Percentiles rank a stretch among this genome's conserved stretches.
These are phyloP conservation scores for Lithobates pipiens DNA, from an alignment of 2,797 vertebrate genomes.

Conservation along the genomic window DNA sequence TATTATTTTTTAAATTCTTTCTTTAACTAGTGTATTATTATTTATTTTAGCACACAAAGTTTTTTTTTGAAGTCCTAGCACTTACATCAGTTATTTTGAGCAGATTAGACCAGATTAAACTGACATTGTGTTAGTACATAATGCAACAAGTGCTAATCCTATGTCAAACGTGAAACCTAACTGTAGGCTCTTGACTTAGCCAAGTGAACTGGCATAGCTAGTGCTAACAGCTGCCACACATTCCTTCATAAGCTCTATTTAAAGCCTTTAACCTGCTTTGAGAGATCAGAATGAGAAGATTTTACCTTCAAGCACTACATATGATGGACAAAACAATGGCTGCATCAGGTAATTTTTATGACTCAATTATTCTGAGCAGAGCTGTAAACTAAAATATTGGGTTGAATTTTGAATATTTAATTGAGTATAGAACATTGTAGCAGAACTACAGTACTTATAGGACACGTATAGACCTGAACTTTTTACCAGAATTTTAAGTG, in stretches of 20 bases:
- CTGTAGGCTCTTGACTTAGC: constrained; percentile 29
- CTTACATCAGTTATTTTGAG: background rate
- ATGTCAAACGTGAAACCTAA: constrained; percentile 70
- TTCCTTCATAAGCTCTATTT: constrained; percentile 80
- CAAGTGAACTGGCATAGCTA: constrained; percentile 67
- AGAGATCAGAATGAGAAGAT: constrained; percentile 66
- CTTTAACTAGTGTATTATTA: too few relatives aligned
- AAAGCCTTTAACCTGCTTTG: constrained; percentile 70
- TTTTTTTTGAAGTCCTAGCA: too few relatives aligned
- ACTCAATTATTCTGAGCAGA: background rate
- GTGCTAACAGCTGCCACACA: constrained; percentile 70
- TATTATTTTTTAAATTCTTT: too few relatives aligned
- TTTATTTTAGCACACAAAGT: too few relatives aligned
- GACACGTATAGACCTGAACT: too few relatives aligned
- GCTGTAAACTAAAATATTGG: too few relatives aligned
- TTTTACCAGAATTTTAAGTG: too few relatives aligned
- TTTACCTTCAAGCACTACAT: constrained; percentile 51
- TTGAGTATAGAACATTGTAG: too few relatives aligned
- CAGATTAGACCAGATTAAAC: background rate
- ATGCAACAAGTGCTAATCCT: constrained; percentile 62
- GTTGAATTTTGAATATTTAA: too few relatives aligned
- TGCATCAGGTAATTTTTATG: constrained; percentile 73
- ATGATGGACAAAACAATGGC: constrained; percentile 69
- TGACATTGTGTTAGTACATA: background rate
- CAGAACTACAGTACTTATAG: too few relatives aligned